Percentiles rank a stretch among this genome's conserved stretches.
phyloP scores from a whole-genome alignment of 2,113 vertebrate genomes.

The Rhizomys pruinosus region DNA sequence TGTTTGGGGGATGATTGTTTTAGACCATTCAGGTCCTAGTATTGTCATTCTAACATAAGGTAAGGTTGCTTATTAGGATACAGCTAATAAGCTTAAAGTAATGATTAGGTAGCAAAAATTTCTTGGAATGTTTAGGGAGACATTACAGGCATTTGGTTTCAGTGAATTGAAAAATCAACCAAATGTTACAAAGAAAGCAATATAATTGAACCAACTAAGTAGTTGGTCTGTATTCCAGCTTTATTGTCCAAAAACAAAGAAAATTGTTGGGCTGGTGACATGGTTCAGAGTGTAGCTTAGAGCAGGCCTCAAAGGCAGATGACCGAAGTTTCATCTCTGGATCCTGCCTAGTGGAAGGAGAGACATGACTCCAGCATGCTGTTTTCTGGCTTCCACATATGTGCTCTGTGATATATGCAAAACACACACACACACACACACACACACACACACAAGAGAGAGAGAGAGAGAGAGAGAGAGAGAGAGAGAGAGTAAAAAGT shows the following conservation, averaged over 20 bases:
- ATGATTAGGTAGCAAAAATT: background rate
- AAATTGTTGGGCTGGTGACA: background rate
- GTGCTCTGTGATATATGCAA: background rate
- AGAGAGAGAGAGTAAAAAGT: background rate
- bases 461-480: too few relatives aligned
- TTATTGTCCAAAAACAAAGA: background rate
- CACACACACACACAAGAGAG: background rate
- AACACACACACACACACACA: too few relatives aligned
- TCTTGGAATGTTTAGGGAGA: background rate
- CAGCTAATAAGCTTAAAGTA: background rate
- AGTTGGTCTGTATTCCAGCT: background rate
- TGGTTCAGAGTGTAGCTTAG: background rate
- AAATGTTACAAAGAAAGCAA: background rate
- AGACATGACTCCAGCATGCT: too few relatives aligned
- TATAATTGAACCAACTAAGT: background rate
- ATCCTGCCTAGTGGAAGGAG: background rate
- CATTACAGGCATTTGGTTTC: background rate
- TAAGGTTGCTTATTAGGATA: background rate
- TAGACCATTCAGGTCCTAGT: background rate
- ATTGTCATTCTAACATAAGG: background rate
- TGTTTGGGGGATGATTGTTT: background rate
- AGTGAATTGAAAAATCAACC: background rate
- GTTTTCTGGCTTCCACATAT: background rate
- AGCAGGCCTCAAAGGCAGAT: background rate
- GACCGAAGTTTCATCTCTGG: background rate